Conservation (phyloP, 2,113 vertebrate species). For the Lepidothrix coronata region DNA sequence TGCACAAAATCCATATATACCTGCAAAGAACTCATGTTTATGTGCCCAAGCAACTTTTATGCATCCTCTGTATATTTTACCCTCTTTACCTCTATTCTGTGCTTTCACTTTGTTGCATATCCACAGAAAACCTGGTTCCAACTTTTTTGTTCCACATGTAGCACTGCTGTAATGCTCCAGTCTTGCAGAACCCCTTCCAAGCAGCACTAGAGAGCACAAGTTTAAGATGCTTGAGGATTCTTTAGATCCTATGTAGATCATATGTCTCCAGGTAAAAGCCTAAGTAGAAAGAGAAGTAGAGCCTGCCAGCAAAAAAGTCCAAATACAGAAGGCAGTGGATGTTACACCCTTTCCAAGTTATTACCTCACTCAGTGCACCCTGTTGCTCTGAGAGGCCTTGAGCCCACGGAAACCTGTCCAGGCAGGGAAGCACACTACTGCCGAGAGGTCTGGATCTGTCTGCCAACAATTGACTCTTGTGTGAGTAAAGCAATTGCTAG, state of each 20-base stretch:
- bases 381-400: not conserved
- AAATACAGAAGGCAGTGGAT: not conserved
- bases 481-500: not conserved
- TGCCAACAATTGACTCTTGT: not conserved
- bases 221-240: not conserved
- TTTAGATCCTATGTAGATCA: not conserved
- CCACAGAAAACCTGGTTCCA: not conserved
- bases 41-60: not conserved
- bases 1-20: not conserved
- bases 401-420: conserved; percentile 5
- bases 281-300: not conserved
- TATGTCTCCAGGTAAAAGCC: not conserved
- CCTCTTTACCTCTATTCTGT: not conserved
- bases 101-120: not conserved
- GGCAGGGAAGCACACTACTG: not conserved
- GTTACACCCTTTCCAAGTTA: not conserved
- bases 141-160: not conserved
- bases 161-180: not conserved
- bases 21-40: not conserved
- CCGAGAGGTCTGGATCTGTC: not conserved
- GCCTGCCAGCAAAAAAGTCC: not conserved
- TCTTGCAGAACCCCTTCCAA: not conserved
- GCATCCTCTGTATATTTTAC: not conserved
- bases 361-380: conserved; percentile 20
- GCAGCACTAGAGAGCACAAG: not conserved